These are phyloP conservation scores for Squalus acanthias DNA, from an alignment of 2,797 vertebrate genomes.

Conservation along the genomic window DNA sequence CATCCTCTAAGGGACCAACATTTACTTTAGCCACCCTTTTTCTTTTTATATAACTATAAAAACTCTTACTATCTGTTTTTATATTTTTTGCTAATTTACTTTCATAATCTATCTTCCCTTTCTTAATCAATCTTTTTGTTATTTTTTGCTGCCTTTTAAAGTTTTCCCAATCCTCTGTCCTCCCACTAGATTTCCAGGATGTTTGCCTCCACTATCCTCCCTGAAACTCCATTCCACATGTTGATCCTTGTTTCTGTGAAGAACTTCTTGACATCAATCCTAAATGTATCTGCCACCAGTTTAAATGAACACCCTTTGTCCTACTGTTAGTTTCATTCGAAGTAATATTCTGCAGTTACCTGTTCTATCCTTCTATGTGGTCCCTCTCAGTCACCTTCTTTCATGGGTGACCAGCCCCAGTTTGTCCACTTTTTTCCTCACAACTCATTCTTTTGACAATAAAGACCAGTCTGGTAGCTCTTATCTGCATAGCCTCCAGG, in stretches of 20 bases:
- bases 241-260: background rate
- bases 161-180: too few species aligned
- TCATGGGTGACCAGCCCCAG: background rate
- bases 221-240: background rate
- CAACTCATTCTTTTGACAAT: background rate
- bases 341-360: background rate
- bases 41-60: too few species aligned
- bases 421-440: background rate
- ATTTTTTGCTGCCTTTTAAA: too few species aligned
- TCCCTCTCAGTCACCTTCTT: background rate
- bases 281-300: background rate
- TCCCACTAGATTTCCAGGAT: background rate
- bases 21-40: too few species aligned
- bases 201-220: background rate
- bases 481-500: background rate
- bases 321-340: background rate
- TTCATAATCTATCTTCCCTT: too few species aligned
- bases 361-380: background rate
- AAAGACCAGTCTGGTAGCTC: background rate
- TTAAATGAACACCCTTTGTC: background rate
- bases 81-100: too few species aligned
- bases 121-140: too few species aligned
- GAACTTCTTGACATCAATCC: background rate
- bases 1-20: too few species aligned
- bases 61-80: too few species aligned